Base-by-base conservation (phyloP, 2,113 vertebrate species). In the Ptychochromis oligacanthus region DNA sequence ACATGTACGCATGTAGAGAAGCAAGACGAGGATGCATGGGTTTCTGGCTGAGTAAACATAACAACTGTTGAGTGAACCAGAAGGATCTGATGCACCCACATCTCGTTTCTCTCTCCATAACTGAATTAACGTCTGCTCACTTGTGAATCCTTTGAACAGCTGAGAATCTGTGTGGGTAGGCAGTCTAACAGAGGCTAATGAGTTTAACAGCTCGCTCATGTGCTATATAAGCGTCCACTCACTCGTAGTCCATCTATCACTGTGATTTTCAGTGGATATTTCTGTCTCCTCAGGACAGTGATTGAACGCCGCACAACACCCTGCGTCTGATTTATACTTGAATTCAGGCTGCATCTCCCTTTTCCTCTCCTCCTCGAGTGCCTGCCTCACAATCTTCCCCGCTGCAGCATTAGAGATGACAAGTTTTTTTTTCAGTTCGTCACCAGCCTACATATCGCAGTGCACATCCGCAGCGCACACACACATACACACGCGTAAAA, bases 181-280 rank as follows among this genome's bases (percentile, higher is more conserved):
- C 81, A 57, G 82, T 59, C 59, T 84, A 78, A 84, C 11, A 20
- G 65, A 77, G 83, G 85, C 84, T 91, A 91, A 92, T 92, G 89
- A 93, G 88, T 88, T 89, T 82, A 85, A 90, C 86, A 84, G 75
- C 70, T 89, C 83, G 56, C 76, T 88, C 70, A 65, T 86, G 85
- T 83, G 64, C 82, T 76, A 26, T 80, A 60, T 82, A 75, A 34
- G 54, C 74, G 54, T 77, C 79, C 24, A 13, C 55, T 84, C 81
- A 46, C 43, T 81, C 55, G 15, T 10, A 38, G 77, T 80, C 76
- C 86, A 87, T 90, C 79, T 28, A 86, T 88, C 90, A 89, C 83
- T 76, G 67, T 81, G 89, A 75, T 86, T 83, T 84, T 82, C 70
- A 74, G 75, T 52, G 55, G 34, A 79, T 74, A 60, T 84, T 85